Base-by-base conservation (phyloP, 2,797 vertebrate genomes). In the Lepus oiostolus region DNA sequence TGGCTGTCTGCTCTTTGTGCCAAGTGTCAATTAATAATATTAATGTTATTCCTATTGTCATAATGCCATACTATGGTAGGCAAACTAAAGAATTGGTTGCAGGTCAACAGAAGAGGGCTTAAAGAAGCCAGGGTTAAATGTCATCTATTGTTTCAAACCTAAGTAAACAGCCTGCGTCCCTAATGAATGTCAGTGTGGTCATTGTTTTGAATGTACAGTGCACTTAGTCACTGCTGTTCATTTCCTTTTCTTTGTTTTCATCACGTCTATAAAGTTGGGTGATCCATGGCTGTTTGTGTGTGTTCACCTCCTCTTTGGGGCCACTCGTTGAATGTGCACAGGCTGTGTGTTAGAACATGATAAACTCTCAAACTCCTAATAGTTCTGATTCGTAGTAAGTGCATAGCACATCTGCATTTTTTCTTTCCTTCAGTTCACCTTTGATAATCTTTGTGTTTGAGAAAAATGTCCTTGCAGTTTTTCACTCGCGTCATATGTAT, bases 201-300 rank as follows among this genome's bases (percentile, higher is more conserved):
- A 98, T 98, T 98, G 98, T 98, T 98, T 91, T 94, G 95, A 97
- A 96, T 95, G 86, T 67, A 89, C 95, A 95, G 87, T 79, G 70
- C 91, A 81, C 96, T 98, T 97, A 97, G 97, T 98, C 93, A 95
- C 76, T n/a, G 96, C 95, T 19, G 88, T 98, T 97, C 97, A 96
- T 97, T 98, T 98, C 98, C 98, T 98, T 96, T 97, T 96, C 97
- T 98, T 98, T 98, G 98, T 98, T 98, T 97, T 96, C 90, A 68
- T 97, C 86, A 88, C 96, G 97, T 98, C 97, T 94, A 86, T 97
- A 98, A 96, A 95, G 98, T 98, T 97, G 97, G 88, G 85, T 86
- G 87, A 95, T 65, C 93, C 96, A 94, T 97, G 97, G 97, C 97
- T 97, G 97, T 93, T 86, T 86, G 75, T 95, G 84, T 63, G 91